Percentiles rank a stretch among this genome's conserved stretches.
Conservation (phyloP, 1,140 invertebrate species). For the Pseudoatta argentina region DNA sequence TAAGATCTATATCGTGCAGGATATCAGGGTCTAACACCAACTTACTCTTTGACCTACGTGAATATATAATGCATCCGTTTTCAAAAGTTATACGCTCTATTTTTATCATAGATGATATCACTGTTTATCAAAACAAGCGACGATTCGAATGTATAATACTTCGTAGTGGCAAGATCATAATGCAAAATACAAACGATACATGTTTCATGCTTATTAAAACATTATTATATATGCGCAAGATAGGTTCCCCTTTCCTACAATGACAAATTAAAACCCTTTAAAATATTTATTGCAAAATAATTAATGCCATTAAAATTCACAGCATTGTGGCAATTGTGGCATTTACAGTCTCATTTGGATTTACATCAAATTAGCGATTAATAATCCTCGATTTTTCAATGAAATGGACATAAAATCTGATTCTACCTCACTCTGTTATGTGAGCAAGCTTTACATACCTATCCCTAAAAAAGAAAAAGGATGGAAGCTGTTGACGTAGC, state of each 20-base stretch:
- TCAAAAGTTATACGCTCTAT: constrained; percentile 61
- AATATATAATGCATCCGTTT: constrained; percentile 71
- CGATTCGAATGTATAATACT: constrained; percentile 1
- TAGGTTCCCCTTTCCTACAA: not conserved
- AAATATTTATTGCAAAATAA: constrained; percentile 9
- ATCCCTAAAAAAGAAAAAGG: constrained; percentile 32
- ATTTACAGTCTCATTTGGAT: not conserved
- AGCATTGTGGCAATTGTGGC: not conserved
- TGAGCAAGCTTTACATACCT: constrained; percentile 23
- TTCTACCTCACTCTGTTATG: constrained; percentile 14
- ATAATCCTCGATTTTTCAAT: constrained; percentile 10
- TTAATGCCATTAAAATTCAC: not conserved
- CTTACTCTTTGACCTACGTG: constrained; percentile 66
- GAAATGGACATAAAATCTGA: not conserved
- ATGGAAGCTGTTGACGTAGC: constrained; percentile 39
- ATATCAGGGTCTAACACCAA: constrained; percentile 56
- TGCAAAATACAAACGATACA: constrained; percentile 1
- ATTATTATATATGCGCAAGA: not conserved
- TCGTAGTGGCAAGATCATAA: not conserved
- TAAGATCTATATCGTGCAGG: constrained; percentile 78
- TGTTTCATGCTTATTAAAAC: constrained; percentile 14
- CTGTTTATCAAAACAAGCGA: constrained; percentile 6
- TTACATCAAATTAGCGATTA: not conserved
- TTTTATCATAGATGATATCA: constrained; percentile 45
- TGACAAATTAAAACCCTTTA: not conserved